Evolutionary conservation across 1,140 invertebrate species (phyloP).

Genomic region (Ceratoteleas bidentatus): DNA sequence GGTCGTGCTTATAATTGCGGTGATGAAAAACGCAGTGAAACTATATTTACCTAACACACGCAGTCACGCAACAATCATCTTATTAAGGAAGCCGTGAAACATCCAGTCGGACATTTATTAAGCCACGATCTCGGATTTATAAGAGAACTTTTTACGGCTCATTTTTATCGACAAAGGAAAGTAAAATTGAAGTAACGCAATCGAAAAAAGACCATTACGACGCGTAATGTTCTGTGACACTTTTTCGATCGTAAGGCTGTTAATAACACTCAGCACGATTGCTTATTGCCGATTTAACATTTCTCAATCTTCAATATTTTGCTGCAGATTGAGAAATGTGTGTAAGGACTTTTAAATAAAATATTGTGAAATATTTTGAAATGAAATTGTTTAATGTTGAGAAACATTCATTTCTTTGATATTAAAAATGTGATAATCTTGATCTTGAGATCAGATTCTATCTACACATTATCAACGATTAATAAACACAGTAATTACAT

Average conservation of each 20-base stretch:
- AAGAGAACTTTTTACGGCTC: constrained; percentile 18
- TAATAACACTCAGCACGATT: no score
- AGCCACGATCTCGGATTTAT: constrained; percentile 24
- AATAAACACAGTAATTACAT: no score
- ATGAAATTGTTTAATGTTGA: no score
- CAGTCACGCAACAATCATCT: constrained; percentile 56
- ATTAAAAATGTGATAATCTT: neutral
- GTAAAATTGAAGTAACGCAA: constrained; percentile 25
- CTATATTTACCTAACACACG: constrained; percentile 42
- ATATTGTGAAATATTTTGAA: no score
- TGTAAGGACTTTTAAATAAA: no score
- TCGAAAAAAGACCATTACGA: constrained; percentile 21
- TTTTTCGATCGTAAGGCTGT: no score
- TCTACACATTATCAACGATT: no score
- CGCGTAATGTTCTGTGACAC: constrained; percentile 23
- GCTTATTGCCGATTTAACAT: no score
- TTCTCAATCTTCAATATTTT: no score
- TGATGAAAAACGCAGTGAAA: constrained; percentile 48
- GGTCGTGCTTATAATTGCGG: constrained; percentile 30
- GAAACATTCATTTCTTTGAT: no score
- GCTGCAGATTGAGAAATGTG: no score
- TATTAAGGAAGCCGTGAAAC: constrained; percentile 54
- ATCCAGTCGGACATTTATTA: constrained; percentile 34
- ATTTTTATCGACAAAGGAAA: constrained; percentile 35
- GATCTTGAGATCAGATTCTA: no score